Conservation (phyloP, 2,113 vertebrate genomes). For the Paracanthobrama guichenoti region DNA sequence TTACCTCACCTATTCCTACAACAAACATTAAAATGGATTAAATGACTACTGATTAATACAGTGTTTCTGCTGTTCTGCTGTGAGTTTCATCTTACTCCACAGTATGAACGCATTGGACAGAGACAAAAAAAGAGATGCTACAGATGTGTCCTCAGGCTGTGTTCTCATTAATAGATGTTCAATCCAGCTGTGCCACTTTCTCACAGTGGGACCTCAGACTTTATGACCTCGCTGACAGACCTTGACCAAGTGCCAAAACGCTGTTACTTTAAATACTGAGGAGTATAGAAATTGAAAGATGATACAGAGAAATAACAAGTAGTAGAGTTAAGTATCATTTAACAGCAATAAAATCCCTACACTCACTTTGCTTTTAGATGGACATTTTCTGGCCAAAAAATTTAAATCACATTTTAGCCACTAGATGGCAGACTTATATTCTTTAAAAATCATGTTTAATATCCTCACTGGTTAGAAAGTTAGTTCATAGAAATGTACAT, state of each 20-base stretch:
- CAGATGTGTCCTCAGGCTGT: slow-evolving; percentile 5
- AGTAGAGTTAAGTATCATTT: not conserved
- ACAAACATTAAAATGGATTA: not conserved
- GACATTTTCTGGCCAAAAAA: not conserved
- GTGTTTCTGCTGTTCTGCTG: not conserved
- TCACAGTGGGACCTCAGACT: slow-evolving; percentile 1
- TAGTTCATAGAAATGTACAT: not conserved
- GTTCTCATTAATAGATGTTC: slow-evolving; percentile 38
- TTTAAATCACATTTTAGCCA: not conserved
- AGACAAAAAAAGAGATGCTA: not conserved
- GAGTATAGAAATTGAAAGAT: not conserved
- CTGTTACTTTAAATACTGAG: not conserved
- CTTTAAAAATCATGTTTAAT: not conserved
- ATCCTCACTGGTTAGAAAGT: not conserved
- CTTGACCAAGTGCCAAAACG: not conserved
- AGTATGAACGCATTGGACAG: not conserved
- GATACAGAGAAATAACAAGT: not conserved
- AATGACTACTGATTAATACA: slow-evolving; percentile 15
- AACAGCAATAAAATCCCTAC: not conserved
- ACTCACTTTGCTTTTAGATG: not conserved
- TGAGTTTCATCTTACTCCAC: slow-evolving; percentile 3
- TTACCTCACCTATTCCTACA: not conserved
- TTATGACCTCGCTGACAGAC: slow-evolving; percentile 22
- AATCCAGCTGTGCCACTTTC: slow-evolving; percentile 38
- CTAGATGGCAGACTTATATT: slow-evolving; percentile 52